Evolutionary conservation across 1,140 invertebrate genomes (phyloP).

Genomic region (Orius insidiosus): DNA sequence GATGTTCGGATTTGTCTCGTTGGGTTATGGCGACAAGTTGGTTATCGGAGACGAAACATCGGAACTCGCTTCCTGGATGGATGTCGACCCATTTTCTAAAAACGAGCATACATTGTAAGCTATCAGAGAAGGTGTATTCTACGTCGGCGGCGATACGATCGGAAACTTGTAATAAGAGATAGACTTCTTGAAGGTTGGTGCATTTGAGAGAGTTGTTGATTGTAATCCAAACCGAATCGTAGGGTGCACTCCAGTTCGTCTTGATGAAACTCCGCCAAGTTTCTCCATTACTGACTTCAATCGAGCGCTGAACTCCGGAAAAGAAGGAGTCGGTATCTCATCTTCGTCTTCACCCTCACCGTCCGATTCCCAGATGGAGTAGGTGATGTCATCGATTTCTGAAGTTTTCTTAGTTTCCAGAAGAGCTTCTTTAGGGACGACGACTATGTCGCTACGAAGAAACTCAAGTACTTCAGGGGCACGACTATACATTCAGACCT

Average conservation of each 20-base stretch:
- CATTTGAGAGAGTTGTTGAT: constrained; percentile 42
- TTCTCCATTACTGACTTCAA: constrained; percentile 32
- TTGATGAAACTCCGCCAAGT: constrained; percentile 42
- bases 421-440: constrained; percentile 32
- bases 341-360: constrained; percentile 24
- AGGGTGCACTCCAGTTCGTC: constrained; percentile 47
- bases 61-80: constrained; percentile 42
- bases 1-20: constrained; percentile 33
- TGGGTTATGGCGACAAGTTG: constrained; percentile 41
- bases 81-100: constrained; percentile 42
- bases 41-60: constrained; percentile 42
- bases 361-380: constrained; percentile 20
- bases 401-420: constrained; percentile 14
- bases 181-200: constrained; percentile 40
- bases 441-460: constrained; percentile 33
- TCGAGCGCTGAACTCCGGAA: constrained; percentile 33
- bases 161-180: constrained; percentile 46
- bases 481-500: constrained; percentile 28
- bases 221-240: constrained; percentile 45
- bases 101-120: constrained; percentile 29
- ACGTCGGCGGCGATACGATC: constrained; percentile 41
- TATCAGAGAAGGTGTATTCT: constrained; percentile 19
- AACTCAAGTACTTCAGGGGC: constrained; percentile 34
- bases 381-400: constrained; percentile 24
- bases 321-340: constrained; percentile 27